phyloP scores from a whole-genome alignment of 2,113 vertebrate genomes.

The Lipophrys pholis region DNA sequence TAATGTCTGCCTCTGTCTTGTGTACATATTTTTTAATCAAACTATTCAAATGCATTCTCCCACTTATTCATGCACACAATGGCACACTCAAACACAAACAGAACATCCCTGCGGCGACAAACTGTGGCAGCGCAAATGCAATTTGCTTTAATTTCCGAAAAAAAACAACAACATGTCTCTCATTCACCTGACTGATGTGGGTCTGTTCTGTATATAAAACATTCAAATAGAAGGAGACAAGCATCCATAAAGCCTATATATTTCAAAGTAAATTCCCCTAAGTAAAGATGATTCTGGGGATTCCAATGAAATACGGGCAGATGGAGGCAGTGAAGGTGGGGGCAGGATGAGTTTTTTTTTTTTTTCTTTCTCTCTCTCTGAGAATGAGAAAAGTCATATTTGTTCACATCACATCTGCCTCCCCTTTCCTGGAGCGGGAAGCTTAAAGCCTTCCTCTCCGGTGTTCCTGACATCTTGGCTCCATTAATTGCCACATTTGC shows the following conservation, averaged over 20 bases:
- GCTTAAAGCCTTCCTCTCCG: constrained; percentile 37
- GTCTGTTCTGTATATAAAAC: constrained; percentile 38
- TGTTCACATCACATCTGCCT: constrained; percentile 73
- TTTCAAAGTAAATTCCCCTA: constrained; percentile 62
- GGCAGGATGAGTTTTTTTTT: constrained; percentile 17
- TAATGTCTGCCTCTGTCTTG: constrained; percentile 9
- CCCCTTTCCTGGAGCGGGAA: constrained; percentile 53
- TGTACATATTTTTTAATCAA: constrained; percentile 5
- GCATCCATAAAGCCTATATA: constrained; percentile 60
- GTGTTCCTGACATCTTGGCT: constrained; percentile 69
- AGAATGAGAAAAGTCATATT: constrained; percentile 59
- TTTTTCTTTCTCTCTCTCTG: constrained; percentile 2
- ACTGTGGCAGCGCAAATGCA: constrained; percentile 56
- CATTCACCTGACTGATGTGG: constrained; percentile 61
- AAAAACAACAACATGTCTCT: constrained; percentile 46
- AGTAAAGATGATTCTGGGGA: constrained; percentile 62
- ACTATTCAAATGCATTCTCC: constrained; percentile 36
- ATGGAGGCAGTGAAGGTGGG: constrained; percentile 41
- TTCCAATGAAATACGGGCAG: constrained; percentile 62
- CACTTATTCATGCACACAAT: constrained; percentile 27
- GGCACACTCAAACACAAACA: constrained; percentile 40
- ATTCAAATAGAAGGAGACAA: constrained; percentile 64
- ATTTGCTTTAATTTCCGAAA: constrained; percentile 67
- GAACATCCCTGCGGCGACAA: constrained; percentile 47
- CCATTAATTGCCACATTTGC: constrained; percentile 73